These are phyloP conservation scores for Bos javanicus DNA, from an alignment of 2,113 vertebrate genomes.

Conservation along the genomic window DNA sequence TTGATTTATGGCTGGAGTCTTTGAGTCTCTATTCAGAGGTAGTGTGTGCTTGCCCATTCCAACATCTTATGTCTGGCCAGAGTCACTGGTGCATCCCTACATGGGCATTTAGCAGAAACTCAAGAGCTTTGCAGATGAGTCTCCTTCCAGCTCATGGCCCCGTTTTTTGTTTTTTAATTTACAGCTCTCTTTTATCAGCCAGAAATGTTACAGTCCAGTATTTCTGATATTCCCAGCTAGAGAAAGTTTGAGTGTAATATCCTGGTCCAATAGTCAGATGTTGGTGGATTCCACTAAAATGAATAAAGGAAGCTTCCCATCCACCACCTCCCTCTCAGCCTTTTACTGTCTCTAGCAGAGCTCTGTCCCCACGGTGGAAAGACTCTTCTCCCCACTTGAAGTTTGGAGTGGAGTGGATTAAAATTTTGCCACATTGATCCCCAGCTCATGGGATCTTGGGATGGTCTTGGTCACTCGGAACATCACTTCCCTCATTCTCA, in stretches of 20 bases:
- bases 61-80: not conserved
- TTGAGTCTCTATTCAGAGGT: not conserved
- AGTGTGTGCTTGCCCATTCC: not conserved
- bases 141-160: not conserved
- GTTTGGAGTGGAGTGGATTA: not conserved
- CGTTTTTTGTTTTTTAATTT: not conserved
- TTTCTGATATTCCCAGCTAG: not conserved
- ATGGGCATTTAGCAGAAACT: not conserved
- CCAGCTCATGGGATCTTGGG: not conserved
- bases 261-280: not conserved
- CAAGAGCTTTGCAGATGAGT: not conserved
- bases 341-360: not conserved
- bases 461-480: not conserved
- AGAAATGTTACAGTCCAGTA: not conserved
- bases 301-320: not conserved
- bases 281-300: not conserved
- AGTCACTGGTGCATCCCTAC: not conserved
- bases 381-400: not conserved
- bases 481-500: not conserved
- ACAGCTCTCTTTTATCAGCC: not conserved
- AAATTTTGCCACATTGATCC: not conserved
- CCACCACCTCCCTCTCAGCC: not conserved
- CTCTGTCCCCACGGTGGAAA: not conserved
- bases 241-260: not conserved
- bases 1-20: not conserved